phyloP scores from a whole-genome alignment of 2,113 vertebrate species.

The Gymnarchus niloticus region DNA sequence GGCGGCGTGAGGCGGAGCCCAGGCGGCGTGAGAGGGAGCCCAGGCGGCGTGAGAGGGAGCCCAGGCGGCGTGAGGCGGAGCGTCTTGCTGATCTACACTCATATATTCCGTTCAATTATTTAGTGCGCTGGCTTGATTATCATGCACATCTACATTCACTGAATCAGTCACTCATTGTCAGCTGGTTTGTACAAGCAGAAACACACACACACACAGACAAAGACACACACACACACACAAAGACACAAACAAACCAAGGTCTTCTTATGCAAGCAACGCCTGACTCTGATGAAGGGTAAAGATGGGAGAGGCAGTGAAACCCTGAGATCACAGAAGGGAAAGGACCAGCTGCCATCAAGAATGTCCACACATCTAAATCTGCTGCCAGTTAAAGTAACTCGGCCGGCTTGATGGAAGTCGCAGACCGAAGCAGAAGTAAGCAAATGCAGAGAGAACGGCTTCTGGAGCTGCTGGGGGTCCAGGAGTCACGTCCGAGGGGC shows the following conservation, averaged over 20 bases:
- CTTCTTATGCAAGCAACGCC: neutral
- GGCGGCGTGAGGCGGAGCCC: neutral
- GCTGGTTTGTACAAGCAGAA: neutral
- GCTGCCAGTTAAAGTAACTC: neutral
- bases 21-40: too few species aligned
- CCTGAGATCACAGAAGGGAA: neutral
- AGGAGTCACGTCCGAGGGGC: neutral
- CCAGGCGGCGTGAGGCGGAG: neutral
- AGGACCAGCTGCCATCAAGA: neutral
- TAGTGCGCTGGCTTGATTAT: neutral
- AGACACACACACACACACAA: neutral
- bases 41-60: neutral
- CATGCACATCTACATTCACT: slow-evolving; percentile 1
- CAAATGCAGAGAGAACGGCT: too few species aligned
- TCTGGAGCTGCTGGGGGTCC: neutral
- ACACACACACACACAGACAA: neutral
- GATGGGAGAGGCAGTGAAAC: neutral
- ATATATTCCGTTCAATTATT: slow-evolving; percentile 15
- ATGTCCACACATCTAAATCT: neutral
- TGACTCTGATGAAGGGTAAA: neutral
- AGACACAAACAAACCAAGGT: neutral
- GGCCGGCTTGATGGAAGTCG: neutral
- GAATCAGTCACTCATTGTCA: neutral
- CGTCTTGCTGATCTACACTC: neutral
- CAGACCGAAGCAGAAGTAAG: neutral